These are phyloP conservation scores for Abscondita cerata DNA, from an alignment of 2,888 invertebrate genomes.

Conservation along the genomic window DNA sequence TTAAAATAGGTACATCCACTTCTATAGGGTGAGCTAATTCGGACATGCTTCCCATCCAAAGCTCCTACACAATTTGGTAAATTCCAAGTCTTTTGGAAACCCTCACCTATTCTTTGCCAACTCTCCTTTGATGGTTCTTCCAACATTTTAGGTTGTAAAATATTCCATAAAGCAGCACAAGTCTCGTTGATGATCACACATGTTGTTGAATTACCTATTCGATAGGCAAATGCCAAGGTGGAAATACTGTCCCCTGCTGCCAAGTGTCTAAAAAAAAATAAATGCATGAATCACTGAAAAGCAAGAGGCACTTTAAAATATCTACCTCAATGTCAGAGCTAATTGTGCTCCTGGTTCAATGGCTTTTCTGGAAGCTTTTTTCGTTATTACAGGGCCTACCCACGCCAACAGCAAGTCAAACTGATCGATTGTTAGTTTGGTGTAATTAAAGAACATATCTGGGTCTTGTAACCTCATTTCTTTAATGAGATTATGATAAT, in stretches of 20 bases:
- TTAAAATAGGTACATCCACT: slow-evolving; percentile 47
- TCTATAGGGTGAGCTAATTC: slow-evolving; percentile 42
- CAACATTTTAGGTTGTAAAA: slow-evolving; percentile 26
- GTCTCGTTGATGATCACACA: slow-evolving; percentile 36
- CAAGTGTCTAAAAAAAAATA: slow-evolving; percentile 23
- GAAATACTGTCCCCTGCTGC: slow-evolving; percentile 13
- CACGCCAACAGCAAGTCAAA: slow-evolving; percentile 34
- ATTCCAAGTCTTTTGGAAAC: slow-evolving; percentile 36
- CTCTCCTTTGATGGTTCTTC: slow-evolving; percentile 38
- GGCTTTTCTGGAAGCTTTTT: slow-evolving; percentile 37
- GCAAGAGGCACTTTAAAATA: not conserved
- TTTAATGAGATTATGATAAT: slow-evolving; percentile 36
- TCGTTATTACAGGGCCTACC: slow-evolving; percentile 33
- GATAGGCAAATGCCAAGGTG: slow-evolving; percentile 18
- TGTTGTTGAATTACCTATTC: slow-evolving; percentile 44
- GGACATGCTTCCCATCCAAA: slow-evolving; percentile 47
- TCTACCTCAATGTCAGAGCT: slow-evolving; percentile 35
- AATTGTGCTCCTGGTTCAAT: slow-evolving; percentile 41
- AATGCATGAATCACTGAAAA: slow-evolving; percentile 15
- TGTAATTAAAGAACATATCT: slow-evolving; percentile 40
- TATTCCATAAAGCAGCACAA: slow-evolving; percentile 42
- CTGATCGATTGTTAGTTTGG: slow-evolving; percentile 28
- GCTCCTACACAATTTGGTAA: slow-evolving; percentile 44
- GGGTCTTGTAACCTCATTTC: slow-evolving; percentile 39
- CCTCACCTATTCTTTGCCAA: slow-evolving; percentile 41